phyloP scores from a whole-genome alignment of 2,113 vertebrate genomes.

The Tetrax tetrax region DNA sequence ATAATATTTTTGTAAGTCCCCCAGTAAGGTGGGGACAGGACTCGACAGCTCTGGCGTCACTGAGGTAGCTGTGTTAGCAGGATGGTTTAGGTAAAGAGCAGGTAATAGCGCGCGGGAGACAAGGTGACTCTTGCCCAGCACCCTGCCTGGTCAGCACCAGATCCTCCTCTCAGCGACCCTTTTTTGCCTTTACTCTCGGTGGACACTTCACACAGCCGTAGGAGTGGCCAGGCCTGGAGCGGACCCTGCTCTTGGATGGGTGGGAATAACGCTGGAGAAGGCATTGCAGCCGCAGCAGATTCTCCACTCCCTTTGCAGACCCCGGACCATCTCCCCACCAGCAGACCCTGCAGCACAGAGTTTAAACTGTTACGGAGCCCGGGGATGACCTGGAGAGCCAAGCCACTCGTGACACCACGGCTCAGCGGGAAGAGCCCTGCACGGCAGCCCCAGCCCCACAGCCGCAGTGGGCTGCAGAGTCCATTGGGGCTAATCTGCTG shows the following conservation, averaged over 20 bases:
- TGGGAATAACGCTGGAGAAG: background rate
- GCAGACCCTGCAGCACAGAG: background rate
- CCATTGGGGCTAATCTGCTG: background rate
- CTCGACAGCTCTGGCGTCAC: background rate
- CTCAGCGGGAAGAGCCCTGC: background rate
- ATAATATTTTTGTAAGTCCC: background rate
- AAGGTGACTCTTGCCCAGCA: background rate
- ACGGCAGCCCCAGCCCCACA: background rate
- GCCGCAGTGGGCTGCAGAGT: background rate
- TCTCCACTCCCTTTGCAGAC: background rate
- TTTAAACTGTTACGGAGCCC: background rate
- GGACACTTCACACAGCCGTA: background rate
- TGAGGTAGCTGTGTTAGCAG: background rate
- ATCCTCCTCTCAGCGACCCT: background rate
- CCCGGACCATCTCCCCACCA: background rate
- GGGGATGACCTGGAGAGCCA: background rate
- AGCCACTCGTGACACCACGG: background rate
- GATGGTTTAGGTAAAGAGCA: background rate
- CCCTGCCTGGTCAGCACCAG: background rate
- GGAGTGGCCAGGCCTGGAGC: background rate
- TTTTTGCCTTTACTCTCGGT: background rate
- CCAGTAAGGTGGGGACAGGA: background rate
- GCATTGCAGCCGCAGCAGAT: background rate
- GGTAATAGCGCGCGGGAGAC: accelerated
- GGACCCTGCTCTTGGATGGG: background rate